Base-by-base conservation (phyloP, 2,113 vertebrate species). In the Aix galericulata region DNA sequence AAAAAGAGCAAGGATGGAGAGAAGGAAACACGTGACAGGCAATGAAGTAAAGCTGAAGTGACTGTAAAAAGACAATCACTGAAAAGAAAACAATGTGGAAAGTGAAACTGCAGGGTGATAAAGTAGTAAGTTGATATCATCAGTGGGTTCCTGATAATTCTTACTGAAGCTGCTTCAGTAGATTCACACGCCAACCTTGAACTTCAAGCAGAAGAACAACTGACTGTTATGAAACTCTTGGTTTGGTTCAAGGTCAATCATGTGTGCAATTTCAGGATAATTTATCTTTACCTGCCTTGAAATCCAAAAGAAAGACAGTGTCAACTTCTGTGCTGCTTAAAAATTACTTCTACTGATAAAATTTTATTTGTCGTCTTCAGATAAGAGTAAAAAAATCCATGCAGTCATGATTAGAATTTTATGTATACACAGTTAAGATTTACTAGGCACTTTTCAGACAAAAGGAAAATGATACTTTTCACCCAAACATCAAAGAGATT, bases 211-310 rank as follows among this genome's bases (percentile, higher is more conserved):
- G 58, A 83, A 62, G 71, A 91, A 83, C 46, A 48, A 59, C 55
- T 78, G 48, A 44, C 62, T 82, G 27, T 82, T 77, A 85, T 27
- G 78, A 77, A n/a, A 72, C 46, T 42, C 60, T 56, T 74, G 52
- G 40, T 64, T 91, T 82, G 56, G 52, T 91, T 90, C 69, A 89
- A 88, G 87, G 75, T 89, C 63, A 95, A 91, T n/a, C 40, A 48
- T 44, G 36, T 62, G 42, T 89, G 81, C 29, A n/a, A 75, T 91
- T 86, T 81, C 64, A 86, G 40, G 27, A 71, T 86, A 31, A 74
- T 86, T 96, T 88, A 71, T 83, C 64, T 86, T 83, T 17, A 40
- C 18, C 22, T 90, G 48, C 36, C 46, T 92, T 94, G 64, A 95
- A 86, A 86, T 63, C 74, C 17, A 71, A 69, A 85, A 71, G 36